These are phyloP conservation scores for Ciconia boyciana DNA, from an alignment of 2,113 vertebrate genomes.

Conservation along the genomic window DNA sequence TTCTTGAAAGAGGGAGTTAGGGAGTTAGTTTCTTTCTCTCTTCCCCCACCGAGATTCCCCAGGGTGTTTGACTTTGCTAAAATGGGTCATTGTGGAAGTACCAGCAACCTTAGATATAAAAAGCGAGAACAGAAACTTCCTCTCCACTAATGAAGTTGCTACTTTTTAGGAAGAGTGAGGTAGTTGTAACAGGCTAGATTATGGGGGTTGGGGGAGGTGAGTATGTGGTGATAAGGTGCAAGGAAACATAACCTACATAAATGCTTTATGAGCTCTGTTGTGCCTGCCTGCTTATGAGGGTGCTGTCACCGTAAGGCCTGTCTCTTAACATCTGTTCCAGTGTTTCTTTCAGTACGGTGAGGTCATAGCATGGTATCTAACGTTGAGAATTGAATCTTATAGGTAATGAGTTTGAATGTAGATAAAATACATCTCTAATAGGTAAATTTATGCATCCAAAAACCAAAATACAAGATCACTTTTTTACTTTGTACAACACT, in stretches of 20 bases:
- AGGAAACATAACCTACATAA: background rate
- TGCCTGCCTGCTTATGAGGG: background rate
- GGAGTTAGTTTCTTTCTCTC: background rate
- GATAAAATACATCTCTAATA: background rate
- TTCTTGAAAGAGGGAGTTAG: background rate
- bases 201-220: background rate
- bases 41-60: background rate
- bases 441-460: background rate
- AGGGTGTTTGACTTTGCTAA: background rate
- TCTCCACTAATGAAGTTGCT: background rate
- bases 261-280: background rate
- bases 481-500: background rate
- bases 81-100: background rate
- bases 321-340: background rate
- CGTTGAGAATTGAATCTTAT: background rate
- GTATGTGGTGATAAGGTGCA: background rate
- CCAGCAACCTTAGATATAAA: background rate
- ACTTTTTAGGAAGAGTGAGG: background rate
- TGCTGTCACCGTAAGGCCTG: background rate
- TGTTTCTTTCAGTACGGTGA: background rate
- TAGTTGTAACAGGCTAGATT: background rate
- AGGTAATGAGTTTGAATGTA: background rate
- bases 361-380: background rate
- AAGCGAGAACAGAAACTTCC: background rate
- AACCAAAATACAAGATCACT: background rate